These are phyloP conservation scores for Drosophila lutescens DNA, from an alignment of 2,888 invertebrate genomes.

Conservation along the genomic window DNA sequence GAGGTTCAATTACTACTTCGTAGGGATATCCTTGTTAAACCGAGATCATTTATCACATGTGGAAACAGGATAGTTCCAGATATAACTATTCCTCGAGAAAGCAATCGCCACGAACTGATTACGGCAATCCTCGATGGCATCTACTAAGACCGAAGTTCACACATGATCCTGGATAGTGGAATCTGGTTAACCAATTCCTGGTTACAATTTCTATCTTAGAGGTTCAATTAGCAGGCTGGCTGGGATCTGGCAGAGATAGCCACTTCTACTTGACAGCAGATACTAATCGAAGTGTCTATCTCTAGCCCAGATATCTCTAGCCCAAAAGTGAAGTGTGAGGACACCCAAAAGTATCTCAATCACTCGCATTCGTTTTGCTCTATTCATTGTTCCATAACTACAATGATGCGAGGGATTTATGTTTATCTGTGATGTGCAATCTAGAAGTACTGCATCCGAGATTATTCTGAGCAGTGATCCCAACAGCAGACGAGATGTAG, in stretches of 20 bases:
- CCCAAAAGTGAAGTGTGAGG: conserved; percentile 13
- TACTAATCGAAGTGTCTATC: conserved; percentile 53
- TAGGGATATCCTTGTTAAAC: conserved; percentile 6
- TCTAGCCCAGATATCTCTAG: conserved; percentile 9
- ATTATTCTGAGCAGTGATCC: conserved; percentile 31
- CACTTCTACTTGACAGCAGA: conserved; percentile 32
- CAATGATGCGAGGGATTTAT: conserved; percentile 32
- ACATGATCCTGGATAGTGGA: conserved; percentile 52
- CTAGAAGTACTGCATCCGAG: conserved; percentile 39
- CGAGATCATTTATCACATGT: conserved; percentile 31
- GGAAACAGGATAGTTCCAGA: conserved; percentile 26
- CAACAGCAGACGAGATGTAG: conserved; percentile 34
- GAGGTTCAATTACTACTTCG: conserved; percentile 11
- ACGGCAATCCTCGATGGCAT: conserved; percentile 8
- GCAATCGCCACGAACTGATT: conserved; percentile 28
- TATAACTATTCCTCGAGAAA: conserved; percentile 15
- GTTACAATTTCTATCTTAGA: conserved; percentile 35
- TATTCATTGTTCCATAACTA: conserved; percentile 21
- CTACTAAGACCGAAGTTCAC: conserved; percentile 49
- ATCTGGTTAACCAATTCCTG: conserved; percentile 64
- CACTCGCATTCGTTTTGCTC: conserved; percentile 17
- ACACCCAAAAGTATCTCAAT: conserved; percentile 27
- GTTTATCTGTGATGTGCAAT: conserved; percentile 62
- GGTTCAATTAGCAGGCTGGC: conserved; percentile 32
- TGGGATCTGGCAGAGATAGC: conserved; percentile 29